Conservation (phyloP, 1,140 invertebrate species). For the Gonioctena quinquepunctata region DNA sequence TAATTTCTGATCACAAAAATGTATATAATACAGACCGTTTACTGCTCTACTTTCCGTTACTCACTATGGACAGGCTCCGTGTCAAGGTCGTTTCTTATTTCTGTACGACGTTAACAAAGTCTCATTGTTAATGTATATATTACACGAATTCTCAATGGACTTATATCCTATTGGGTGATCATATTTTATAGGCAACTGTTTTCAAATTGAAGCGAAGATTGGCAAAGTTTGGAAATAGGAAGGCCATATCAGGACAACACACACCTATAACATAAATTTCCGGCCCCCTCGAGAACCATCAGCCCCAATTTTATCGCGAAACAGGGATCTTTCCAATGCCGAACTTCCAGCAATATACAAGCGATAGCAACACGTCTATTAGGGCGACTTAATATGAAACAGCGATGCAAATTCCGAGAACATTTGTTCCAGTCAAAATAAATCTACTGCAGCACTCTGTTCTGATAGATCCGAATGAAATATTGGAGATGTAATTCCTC, state of each 20-base stretch:
- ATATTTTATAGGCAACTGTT: no score
- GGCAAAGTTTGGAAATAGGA: not conserved
- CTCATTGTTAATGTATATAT: no score
- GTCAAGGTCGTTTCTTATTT: no score
- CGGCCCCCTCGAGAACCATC: not conserved
- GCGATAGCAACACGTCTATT: not conserved
- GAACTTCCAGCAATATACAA: not conserved
- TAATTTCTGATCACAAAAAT: no score
- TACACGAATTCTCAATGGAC: no score
- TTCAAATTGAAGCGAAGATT: not conserved
- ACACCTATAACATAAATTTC: not conserved
- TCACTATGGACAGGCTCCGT: no score
- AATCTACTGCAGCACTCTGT: slow-evolving; percentile 20
- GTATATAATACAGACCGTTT: no score
- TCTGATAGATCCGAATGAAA: slow-evolving; percentile 22
- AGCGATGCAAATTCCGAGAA: not conserved
- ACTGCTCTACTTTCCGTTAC: no score
- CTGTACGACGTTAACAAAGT: no score
- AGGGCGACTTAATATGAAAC: not conserved
- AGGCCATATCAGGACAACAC: not conserved
- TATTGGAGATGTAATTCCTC: slow-evolving; percentile 24
- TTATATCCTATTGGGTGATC: no score
- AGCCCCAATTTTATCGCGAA: not conserved
- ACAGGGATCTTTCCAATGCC: not conserved
- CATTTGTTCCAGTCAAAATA: slow-evolving; percentile 29